Conservation (phyloP, 2,113 vertebrate genomes). For the Coryphaenoides rupestris region DNA sequence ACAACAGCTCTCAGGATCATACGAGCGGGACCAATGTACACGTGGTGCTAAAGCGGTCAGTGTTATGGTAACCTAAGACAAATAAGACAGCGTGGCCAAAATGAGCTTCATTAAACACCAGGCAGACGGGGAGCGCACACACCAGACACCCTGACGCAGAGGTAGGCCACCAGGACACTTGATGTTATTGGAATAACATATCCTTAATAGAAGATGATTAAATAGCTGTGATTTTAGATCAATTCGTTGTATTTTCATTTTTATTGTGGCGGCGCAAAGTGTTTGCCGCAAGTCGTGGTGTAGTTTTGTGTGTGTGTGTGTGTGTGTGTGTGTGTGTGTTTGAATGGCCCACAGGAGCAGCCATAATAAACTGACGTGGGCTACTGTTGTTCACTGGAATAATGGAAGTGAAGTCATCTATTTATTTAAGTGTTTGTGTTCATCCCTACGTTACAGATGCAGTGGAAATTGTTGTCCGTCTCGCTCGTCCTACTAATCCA, state of each 20-base stretch:
- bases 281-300: no score
- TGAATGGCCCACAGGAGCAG: no score
- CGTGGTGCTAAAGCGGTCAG: constrained; percentile 8
- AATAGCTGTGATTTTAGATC: no score
- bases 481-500: constrained; percentile 50
- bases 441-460: constrained; percentile 40
- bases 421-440: not conserved
- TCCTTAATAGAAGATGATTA: not conserved
- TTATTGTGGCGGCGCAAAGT: no score
- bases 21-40: constrained; percentile 23
- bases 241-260: no score
- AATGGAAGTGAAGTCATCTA: no score
- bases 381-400: no score
- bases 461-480: constrained; percentile 24
- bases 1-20: constrained; percentile 14
- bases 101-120: constrained; percentile 36
- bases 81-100: constrained; percentile 47
- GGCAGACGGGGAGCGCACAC: constrained; percentile 9
- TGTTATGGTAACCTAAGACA: constrained; percentile 39
- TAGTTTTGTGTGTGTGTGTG: no score
- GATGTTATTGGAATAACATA: not conserved
- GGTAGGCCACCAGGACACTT: not conserved
- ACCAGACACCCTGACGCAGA: not conserved
- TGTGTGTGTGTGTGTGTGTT: no score
- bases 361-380: no score